Conservation (phyloP, 1,140 invertebrate species). For the Sitobion miscanthi region DNA sequence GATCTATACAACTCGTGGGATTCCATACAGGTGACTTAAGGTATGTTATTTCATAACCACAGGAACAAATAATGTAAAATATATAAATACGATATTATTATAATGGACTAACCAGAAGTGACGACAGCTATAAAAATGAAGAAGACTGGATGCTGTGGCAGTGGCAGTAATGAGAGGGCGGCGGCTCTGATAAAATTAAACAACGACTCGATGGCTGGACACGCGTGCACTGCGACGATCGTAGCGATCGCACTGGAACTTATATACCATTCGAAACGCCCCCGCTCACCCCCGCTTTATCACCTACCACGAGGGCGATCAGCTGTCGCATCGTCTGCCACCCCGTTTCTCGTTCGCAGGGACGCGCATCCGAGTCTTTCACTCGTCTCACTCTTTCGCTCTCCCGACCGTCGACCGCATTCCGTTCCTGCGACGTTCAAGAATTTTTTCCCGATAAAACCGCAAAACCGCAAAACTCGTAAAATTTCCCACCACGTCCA, state of each 20-base stretch:
- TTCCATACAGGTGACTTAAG: not conserved
- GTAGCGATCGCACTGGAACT: not conserved
- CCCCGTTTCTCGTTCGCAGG: not conserved
- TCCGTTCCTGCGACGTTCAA: not conserved
- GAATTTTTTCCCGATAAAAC: not conserved
- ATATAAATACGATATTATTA: constrained; percentile 9
- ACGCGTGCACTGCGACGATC: not conserved
- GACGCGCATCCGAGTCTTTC: not conserved
- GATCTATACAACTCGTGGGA: not conserved
- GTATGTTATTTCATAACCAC: not conserved
- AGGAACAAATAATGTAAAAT: not conserved
- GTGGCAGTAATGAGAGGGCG: no score
- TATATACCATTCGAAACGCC: not conserved
- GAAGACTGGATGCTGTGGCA: not conserved
- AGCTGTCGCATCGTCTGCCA: not conserved
- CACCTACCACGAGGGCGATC: not conserved
- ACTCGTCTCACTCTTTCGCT: not conserved
- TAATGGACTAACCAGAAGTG: not conserved
- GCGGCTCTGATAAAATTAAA: not conserved
- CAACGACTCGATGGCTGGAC: not conserved
- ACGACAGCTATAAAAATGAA: not conserved
- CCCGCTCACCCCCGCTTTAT: no score
- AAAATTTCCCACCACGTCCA: not conserved
- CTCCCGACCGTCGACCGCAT: not conserved
- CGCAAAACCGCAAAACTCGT: not conserved